Percentiles rank a stretch among this genome's conserved stretches.
Conservation (phyloP, 1,140 invertebrate species). For the Ostrea denselamellosa region DNA sequence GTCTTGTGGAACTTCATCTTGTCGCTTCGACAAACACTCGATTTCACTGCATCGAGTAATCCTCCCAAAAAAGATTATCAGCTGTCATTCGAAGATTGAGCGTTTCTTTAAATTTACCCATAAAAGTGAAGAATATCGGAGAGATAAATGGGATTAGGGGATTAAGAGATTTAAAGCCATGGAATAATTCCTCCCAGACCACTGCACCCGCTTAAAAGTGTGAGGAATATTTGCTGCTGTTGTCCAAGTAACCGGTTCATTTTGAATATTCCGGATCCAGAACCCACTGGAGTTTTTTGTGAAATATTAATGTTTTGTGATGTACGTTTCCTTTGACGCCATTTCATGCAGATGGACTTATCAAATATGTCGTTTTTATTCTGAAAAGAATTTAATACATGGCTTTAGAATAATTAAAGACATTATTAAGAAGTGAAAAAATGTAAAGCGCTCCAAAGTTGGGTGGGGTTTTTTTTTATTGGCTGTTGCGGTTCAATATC, state of each 20-base stretch:
- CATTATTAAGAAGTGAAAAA: not conserved
- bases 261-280: not conserved
- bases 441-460: not conserved
- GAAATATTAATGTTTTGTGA: conserved; percentile 17
- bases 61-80: conserved; percentile 13
- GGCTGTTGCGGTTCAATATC: not conserved
- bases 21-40: conserved; percentile 17
- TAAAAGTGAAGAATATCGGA: conserved; percentile 3
- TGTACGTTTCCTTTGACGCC: not conserved
- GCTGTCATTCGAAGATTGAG: conserved; percentile 25
- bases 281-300: not conserved
- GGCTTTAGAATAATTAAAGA: not conserved
- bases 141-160: conserved; percentile 24
- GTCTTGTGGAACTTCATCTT: not conserved
- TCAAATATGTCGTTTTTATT: not conserved
- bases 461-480: not conserved
- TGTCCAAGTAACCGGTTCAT: not conserved
- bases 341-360: not conserved
- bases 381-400: not conserved
- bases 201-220: conserved; percentile 3
- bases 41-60: conserved; percentile 16
- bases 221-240: not conserved
- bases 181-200: conserved; percentile 16
- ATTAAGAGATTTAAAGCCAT: conserved; percentile 28
- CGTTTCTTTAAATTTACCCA: conserved; percentile 7